phyloP scores from a whole-genome alignment of 1,140 invertebrate species.

The Elysia chlorotica region DNA sequence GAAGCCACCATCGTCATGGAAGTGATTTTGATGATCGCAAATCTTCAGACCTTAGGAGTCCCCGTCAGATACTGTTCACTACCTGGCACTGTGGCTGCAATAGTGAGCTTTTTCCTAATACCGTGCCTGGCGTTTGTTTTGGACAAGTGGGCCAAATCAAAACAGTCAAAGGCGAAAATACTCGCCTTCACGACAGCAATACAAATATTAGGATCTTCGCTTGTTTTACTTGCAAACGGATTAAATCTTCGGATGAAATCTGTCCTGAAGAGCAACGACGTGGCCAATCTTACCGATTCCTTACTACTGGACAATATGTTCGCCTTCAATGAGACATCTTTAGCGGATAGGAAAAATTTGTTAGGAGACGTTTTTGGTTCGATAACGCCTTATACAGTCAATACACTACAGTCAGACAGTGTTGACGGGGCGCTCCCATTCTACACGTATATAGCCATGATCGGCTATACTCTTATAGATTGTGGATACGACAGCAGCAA shows the following conservation, averaged over 20 bases:
- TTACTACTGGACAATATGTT: background rate
- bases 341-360: background rate
- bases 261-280: background rate
- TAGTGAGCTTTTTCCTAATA: background rate
- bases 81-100: background rate
- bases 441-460: background rate
- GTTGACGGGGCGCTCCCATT: background rate
- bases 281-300: background rate
- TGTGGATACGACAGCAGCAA: background rate
- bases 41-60: background rate
- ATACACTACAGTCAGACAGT: too few relatives aligned
- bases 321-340: background rate
- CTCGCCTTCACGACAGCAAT: background rate
- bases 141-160: background rate
- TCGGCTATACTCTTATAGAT: background rate
- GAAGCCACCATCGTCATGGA: background rate
- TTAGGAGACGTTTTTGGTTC: too few relatives aligned
- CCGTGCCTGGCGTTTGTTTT: background rate
- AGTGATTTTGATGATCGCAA: background rate
- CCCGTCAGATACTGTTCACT: background rate
- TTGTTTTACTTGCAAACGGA: background rate
- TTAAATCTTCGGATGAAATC: background rate
- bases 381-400: too few relatives aligned
- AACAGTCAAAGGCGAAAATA: background rate
- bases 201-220: background rate